Base-by-base conservation (phyloP, 2,888 invertebrate genomes). In the Latheticus oryzae region DNA sequence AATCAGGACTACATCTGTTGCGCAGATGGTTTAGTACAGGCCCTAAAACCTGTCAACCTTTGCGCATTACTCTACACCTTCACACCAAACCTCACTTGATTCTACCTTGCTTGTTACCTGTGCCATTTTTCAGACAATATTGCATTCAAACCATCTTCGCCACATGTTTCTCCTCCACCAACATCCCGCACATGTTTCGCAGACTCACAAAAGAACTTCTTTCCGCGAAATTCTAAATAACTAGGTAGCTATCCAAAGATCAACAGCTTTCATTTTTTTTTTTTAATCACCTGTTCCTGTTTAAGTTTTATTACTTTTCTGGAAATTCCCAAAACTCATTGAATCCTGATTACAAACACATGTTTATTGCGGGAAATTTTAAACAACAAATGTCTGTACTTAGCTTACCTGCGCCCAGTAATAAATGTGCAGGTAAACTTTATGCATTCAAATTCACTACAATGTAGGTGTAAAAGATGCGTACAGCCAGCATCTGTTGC, bases 1-100 rank as follows among this genome's bases (percentile, higher is more conserved):
- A 77, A 76, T 76, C 76, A 76, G 72, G 71, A 70, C 74, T 72
- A 71, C 77, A 77, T 77, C 77, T 77, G 77, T 74, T 75, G 73
- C 71, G 75, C 77, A 77, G 77, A 76, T 77, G 77, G 74, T 66
- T 53, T 47, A 48, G 60, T 61, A 51, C 54, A 50, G 54, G 63
- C 58, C 47, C 45, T 58, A 59, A 54, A 55, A 59, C 55, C 59
- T 59, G 59, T 55, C 59, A 59, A 48, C 50, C 51, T 59, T 59
- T 59, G 59, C 59, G 59, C 58, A 63, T 60, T 63, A 53, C 53
- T 54, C 42, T 60, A 61, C 63, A 62, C 60, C 59, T 63, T 64
- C 53, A 59, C 40, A 40, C 35, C 33, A 54, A 58, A 57, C 53
- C 59, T 66, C 61, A 66, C 66, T 64, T 63, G 64, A 63, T 65